phyloP scores from a whole-genome alignment of 53 echinoderm and acorn worm species.

The Paelopatides confundens region DNA sequence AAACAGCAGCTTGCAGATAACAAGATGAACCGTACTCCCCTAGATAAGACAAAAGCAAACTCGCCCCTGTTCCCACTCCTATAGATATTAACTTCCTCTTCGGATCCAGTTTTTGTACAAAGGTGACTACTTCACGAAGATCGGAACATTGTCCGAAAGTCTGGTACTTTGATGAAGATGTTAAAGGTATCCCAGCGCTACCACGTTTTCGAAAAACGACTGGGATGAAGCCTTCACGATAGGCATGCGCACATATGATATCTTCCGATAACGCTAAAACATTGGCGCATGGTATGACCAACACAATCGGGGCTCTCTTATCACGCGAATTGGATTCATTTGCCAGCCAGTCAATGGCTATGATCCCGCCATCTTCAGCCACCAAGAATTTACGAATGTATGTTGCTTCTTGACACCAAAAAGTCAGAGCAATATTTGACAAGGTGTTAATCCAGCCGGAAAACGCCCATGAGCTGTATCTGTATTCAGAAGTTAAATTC shows the following conservation, averaged over 20 bases:
- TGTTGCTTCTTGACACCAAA: background rate
- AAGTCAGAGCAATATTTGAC: constrained; percentile 27
- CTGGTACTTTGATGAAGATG: constrained; percentile 81
- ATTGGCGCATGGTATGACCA: constrained; percentile 62
- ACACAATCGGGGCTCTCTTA: constrained; percentile 54
- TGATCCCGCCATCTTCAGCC: constrained; percentile 68
- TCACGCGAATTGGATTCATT: background rate
- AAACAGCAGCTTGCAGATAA: constrained; percentile 77
- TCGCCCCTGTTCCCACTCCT: constrained; percentile 76
- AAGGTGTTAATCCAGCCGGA: constrained; percentile 67
- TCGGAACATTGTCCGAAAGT: constrained; percentile 86
- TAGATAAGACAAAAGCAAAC: constrained; percentile 79
- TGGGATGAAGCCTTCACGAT: constrained; percentile 68
- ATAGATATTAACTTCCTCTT: constrained; percentile 62
- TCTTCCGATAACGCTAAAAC: constrained; percentile 1
- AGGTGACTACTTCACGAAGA: constrained; percentile 77
- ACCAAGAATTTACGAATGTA: constrained; percentile 64
- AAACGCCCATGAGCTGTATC: constrained; percentile 64
- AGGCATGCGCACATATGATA: constrained; percentile 56
- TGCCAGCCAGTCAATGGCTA: constrained; percentile 66
- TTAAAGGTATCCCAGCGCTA: constrained; percentile 71
- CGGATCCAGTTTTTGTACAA: constrained; percentile 59
- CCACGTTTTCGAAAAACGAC: constrained; percentile 88
- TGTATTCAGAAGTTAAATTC: constrained; percentile 55
- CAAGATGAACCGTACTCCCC: constrained; percentile 93